Percentiles rank a stretch among this genome's conserved stretches.
Evolutionary conservation across 2,113 vertebrate genomes (phyloP).

Genomic region (Cololabis saira): DNA sequence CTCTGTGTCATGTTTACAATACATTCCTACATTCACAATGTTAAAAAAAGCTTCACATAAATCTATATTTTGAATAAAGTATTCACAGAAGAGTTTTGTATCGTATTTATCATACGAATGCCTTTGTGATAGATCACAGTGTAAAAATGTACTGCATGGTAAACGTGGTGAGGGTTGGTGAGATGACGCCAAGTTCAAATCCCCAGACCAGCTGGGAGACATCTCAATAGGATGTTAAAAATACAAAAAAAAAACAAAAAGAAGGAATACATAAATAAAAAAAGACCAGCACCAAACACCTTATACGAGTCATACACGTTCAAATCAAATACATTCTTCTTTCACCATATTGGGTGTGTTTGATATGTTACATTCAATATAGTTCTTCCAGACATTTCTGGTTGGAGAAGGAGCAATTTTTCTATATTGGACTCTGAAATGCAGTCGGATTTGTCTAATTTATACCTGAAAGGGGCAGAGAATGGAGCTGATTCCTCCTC

Average conservation of each 20-base stretch:
- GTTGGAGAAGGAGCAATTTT: neutral
- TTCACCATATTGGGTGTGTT: conserved; percentile 1
- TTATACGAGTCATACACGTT: neutral
- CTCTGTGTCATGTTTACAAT: neutral
- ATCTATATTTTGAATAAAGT: conserved; percentile 17
- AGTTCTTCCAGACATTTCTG: neutral
- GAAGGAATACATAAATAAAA: conserved; percentile 5
- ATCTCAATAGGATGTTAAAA: conserved; percentile 7
- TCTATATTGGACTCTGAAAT: neutral
- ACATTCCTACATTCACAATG: conserved; percentile 26
- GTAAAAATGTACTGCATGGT: conserved; percentile 21
- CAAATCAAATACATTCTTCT: conserved; percentile 27
- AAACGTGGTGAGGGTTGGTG: neutral
- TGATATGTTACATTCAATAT: conserved; percentile 45
- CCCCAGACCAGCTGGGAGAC: conserved; percentile 63
- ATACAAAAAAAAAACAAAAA: conserved; percentile 20
- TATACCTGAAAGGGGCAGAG: neutral
- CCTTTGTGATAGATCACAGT: conserved; percentile 8
- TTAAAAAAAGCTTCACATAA: conserved; percentile 30
- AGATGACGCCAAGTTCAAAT: neutral
- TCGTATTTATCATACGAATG: conserved; percentile 21
- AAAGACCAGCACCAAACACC: neutral
- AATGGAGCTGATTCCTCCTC: neutral
- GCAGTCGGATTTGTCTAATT: neutral
- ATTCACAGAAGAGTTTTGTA: conserved; percentile 14